phyloP scores from a whole-genome alignment of 2,888 invertebrate species.

The Amiota minor region DNA sequence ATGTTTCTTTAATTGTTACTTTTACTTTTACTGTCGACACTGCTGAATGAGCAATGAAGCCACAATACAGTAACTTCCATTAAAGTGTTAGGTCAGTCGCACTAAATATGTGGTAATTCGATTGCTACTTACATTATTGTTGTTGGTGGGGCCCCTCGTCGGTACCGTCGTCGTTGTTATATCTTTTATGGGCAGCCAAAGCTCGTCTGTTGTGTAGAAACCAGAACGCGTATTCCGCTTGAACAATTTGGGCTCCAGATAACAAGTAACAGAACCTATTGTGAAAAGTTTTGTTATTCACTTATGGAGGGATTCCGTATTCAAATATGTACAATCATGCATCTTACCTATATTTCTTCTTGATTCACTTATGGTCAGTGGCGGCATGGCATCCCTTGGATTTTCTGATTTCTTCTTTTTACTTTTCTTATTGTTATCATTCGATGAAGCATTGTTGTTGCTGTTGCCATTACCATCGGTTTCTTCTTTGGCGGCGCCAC shows the following conservation, averaged over 20 bases:
- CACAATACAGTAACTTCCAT: constrained; percentile 29
- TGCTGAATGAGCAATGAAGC: too few species aligned
- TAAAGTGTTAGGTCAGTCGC: neutral
- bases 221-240: constrained; percentile 67
- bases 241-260: constrained; percentile 72
- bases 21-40: constrained; percentile 40
- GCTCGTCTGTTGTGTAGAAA: constrained; percentile 68
- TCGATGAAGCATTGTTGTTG: constrained; percentile 26
- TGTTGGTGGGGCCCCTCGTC: constrained; percentile 54
- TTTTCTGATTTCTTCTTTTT: constrained; percentile 51
- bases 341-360: constrained; percentile 70
- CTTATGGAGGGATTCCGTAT: neutral
- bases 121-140: constrained; percentile 53
- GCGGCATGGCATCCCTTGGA: constrained; percentile 60
- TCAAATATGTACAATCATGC: neutral
- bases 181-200: constrained; percentile 73
- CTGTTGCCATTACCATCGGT: constrained; percentile 20
- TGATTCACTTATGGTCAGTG: constrained; percentile 71
- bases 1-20: neutral
- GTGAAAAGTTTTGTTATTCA: neutral
- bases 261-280: constrained; percentile 73
- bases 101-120: too few species aligned
- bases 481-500: constrained; percentile 36
- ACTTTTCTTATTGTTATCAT: constrained; percentile 33
- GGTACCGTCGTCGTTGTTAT: constrained; percentile 65